These are phyloP conservation scores for Eriocheir sinensis DNA, from an alignment of 1,140 invertebrate species.

Conservation along the genomic window DNA sequence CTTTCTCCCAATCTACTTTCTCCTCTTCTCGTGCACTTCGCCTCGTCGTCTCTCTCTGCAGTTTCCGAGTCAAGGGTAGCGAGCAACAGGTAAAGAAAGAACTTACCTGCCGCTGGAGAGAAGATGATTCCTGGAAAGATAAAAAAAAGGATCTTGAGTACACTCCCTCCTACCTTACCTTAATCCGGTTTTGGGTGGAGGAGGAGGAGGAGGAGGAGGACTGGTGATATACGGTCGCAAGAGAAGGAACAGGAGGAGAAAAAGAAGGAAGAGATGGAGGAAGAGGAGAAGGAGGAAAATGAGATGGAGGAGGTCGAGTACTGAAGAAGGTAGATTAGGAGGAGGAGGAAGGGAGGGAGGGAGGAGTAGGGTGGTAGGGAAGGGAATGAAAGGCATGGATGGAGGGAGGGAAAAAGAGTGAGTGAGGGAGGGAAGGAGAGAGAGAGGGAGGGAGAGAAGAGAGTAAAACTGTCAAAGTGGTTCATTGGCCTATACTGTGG, in stretches of 20 bases:
- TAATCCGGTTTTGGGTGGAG: background rate
- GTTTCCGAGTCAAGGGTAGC: no score
- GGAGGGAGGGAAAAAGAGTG: constrained; percentile 13
- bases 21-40: no score
- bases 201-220: background rate
- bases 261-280: background rate
- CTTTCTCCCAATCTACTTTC: no score
- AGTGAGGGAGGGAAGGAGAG: constrained; percentile 10
- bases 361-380: background rate
- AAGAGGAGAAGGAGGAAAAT: constrained; percentile 13
- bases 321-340: background rate
- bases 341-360: background rate
- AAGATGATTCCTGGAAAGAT: background rate
- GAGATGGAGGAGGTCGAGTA: background rate
- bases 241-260: constrained; percentile 10
- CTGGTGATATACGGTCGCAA: no score
- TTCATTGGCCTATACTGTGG: no score
- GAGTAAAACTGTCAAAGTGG: background rate
- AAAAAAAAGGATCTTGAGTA: background rate
- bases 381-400: background rate
- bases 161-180: background rate
- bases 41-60: no score
- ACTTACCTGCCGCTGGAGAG: background rate
- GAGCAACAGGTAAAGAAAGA: no score
- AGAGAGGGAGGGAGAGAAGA: background rate